Percentiles rank a stretch among this genome's conserved stretches.
Conservation (phyloP, 2,113 vertebrate genomes). For the Girardinichthys multiradiatus region DNA sequence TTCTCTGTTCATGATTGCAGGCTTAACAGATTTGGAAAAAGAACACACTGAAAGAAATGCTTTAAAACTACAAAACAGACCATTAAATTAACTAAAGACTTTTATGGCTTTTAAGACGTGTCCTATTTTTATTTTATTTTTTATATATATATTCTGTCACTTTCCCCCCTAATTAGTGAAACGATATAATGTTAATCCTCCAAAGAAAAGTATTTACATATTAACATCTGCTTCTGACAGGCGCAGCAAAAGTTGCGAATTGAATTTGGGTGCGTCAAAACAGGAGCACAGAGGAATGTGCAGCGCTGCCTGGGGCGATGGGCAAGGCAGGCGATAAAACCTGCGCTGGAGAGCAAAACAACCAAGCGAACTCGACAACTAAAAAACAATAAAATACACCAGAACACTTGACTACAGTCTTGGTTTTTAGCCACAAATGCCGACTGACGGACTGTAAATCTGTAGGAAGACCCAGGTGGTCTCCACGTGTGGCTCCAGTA, state of each 20-base stretch:
- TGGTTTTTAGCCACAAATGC: too few relatives aligned
- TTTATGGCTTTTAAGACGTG: too few relatives aligned
- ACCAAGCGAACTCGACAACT: not conserved
- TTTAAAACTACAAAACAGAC: too few relatives aligned
- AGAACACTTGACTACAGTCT: too few relatives aligned
- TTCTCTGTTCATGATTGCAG: too few relatives aligned
- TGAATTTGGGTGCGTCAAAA: constrained; percentile 22
- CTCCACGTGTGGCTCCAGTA: constrained; percentile 21
- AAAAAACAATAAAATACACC: not conserved
- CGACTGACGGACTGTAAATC: not conserved
- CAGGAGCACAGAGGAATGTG: constrained; percentile 58
- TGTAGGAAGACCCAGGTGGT: not conserved
- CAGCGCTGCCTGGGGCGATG: constrained; percentile 56
- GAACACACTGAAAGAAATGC: too few relatives aligned
- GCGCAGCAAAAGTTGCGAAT: not conserved
- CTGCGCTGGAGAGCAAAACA: constrained; percentile 34
- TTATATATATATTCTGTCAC: too few relatives aligned
- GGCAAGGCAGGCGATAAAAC: constrained; percentile 55
- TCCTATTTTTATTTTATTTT: too few relatives aligned
- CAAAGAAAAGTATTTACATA: not conserved
- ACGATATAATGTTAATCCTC: not conserved
- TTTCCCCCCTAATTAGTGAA: not conserved
- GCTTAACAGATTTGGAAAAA: too few relatives aligned
- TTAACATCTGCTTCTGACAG: not conserved
- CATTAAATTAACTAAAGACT: too few relatives aligned